Conservation (phyloP, 2,113 vertebrate genomes). For the Crotalus horridus region DNA sequence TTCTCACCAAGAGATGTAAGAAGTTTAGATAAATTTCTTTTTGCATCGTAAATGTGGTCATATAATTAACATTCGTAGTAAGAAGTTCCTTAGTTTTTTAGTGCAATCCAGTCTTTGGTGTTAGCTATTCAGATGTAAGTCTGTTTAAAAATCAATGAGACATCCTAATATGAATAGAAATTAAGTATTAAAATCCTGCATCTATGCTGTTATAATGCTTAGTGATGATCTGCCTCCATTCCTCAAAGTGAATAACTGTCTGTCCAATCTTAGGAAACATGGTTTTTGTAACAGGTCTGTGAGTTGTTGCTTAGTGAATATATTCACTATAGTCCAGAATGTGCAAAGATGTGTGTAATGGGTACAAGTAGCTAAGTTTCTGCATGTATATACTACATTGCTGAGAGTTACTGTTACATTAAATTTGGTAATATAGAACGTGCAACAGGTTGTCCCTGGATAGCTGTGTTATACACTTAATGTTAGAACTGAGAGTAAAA, state of each 20-base stretch:
- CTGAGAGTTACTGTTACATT: constrained; percentile 25
- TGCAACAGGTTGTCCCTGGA: background rate
- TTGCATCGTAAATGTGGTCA: background rate
- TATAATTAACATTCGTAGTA: constrained; percentile 30
- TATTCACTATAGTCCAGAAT: constrained; percentile 4
- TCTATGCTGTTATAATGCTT: background rate
- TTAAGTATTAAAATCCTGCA: background rate
- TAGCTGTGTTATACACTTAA: background rate
- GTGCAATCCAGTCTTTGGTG: background rate
- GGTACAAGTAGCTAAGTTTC: background rate
- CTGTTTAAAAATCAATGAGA: background rate
- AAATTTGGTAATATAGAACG: constrained; percentile 2
- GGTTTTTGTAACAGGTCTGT: constrained; percentile 34
- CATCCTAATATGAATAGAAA: background rate
- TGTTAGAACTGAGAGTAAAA: constrained; percentile 29
- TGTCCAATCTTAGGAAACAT: constrained; percentile 4
- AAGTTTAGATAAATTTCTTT: constrained; percentile 27
- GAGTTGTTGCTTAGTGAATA: constrained; percentile 56
- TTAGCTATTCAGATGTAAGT: background rate
- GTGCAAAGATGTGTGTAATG: background rate
- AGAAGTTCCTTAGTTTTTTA: background rate
- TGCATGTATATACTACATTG: constrained; percentile 42
- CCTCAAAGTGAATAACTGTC: constrained; percentile 42
- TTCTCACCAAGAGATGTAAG: background rate
- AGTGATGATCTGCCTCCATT: constrained; percentile 39